phyloP scores from a whole-genome alignment of 2,113 vertebrate genomes.

The Notothenia rossii region DNA sequence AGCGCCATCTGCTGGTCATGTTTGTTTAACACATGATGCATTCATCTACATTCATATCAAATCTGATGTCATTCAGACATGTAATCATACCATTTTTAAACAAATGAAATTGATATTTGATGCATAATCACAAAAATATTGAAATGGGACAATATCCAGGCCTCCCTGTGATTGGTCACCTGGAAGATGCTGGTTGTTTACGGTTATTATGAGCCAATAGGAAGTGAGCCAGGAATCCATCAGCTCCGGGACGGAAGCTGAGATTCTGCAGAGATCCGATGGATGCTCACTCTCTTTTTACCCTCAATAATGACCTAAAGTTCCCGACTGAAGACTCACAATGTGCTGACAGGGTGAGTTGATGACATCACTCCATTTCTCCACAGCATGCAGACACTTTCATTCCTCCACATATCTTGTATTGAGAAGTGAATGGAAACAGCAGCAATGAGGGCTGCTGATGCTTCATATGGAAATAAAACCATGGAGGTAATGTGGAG shows the following conservation, averaged over 20 bases:
- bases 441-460: background rate
- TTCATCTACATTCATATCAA: background rate
- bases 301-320: too few species aligned
- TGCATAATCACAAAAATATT: too few species aligned
- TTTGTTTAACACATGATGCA: background rate
- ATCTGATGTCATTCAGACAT: background rate
- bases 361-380: background rate
- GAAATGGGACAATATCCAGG: background rate
- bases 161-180: slow-evolving; percentile 5
- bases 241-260: slow-evolving; percentile 41
- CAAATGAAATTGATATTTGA: background rate
- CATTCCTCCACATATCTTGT: background rate
- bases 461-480: background rate
- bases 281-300: too few species aligned
- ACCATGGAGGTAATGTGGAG: background rate
- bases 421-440: background rate
- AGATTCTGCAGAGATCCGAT: background rate
- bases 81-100: background rate
- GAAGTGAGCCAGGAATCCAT: slow-evolving; percentile 39
- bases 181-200: slow-evolving; percentile 15
- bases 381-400: background rate
- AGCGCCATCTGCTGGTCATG: slow-evolving; percentile 31
- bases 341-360: background rate
- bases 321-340: background rate
- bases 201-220: slow-evolving; percentile 44